phyloP scores from a whole-genome alignment of 2,113 vertebrate species.

The Octodon degus region DNA sequence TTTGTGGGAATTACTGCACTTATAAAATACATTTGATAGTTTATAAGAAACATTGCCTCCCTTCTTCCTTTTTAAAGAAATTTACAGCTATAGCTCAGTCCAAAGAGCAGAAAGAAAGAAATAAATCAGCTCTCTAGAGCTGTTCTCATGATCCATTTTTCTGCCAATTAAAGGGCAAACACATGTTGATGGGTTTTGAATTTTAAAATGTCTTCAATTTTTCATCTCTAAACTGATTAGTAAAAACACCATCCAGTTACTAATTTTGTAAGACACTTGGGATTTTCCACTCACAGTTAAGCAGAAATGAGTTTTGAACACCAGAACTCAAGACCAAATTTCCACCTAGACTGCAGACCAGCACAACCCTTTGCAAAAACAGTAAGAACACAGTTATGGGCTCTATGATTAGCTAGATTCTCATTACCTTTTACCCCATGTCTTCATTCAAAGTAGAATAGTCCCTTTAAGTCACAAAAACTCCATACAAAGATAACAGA shows the following conservation, averaged over 20 bases:
- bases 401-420: slow-evolving; percentile 66
- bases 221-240: slow-evolving; percentile 85
- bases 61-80: slow-evolving; percentile 72
- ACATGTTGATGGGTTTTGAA: slow-evolving; percentile 82
- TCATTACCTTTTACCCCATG: slow-evolving; percentile 30
- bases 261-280: slow-evolving; percentile 75
- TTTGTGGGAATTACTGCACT: slow-evolving; percentile 88
- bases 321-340: slow-evolving; percentile 69
- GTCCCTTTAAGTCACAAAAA: slow-evolving; percentile 62
- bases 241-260: slow-evolving; percentile 74
- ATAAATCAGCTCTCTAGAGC: slow-evolving; percentile 80
- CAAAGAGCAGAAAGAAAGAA: slow-evolving; percentile 81
- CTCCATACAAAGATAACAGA: slow-evolving; percentile 27
- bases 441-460: slow-evolving; percentile 59
- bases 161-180: slow-evolving; percentile 87
- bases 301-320: slow-evolving; percentile 70
- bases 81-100: slow-evolving; percentile 87
- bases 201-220: slow-evolving; percentile 84
- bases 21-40: slow-evolving; percentile 87
- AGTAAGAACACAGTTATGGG: slow-evolving; percentile 67
- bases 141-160: slow-evolving; percentile 86
- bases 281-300: slow-evolving; percentile 65
- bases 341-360: slow-evolving; percentile 63
- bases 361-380: slow-evolving; percentile 62
- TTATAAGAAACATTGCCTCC: slow-evolving; percentile 85